Percentiles rank a stretch among this genome's conserved stretches.
Evolutionary conservation across 2,888 invertebrate genomes (phyloP).

Genomic region (Opisthograptis luteolata): DNA sequence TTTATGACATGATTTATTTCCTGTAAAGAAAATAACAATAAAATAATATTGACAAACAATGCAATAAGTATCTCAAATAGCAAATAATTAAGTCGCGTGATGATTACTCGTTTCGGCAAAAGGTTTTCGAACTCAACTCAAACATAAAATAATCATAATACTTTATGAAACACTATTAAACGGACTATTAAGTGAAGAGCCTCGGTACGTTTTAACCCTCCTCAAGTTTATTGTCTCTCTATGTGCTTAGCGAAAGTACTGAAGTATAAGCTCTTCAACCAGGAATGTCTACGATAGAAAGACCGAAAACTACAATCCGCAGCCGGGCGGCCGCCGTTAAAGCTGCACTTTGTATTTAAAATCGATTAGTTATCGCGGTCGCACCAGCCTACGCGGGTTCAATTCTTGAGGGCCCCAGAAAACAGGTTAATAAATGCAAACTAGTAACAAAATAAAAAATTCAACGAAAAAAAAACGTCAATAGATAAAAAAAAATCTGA

Average conservation of each 20-base stretch:
- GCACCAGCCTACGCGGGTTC: slow-evolving; percentile 25
- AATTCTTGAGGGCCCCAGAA: slow-evolving; percentile 24
- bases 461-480: slow-evolving; percentile 67
- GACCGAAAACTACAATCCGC: slow-evolving; percentile 22
- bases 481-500: slow-evolving; percentile 54
- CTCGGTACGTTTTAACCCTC: slow-evolving; percentile 27
- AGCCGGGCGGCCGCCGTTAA: slow-evolving; percentile 32
- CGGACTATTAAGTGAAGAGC: slow-evolving; percentile 8
- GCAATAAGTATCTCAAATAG: slow-evolving; percentile 40
- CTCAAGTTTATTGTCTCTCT: slow-evolving; percentile 19
- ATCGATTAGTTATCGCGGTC: slow-evolving; percentile 31
- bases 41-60: slow-evolving; percentile 31
- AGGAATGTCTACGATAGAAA: slow-evolving; percentile 40
- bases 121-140: slow-evolving; percentile 22
- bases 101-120: slow-evolving; percentile 38
- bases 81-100: slow-evolving; percentile 40
- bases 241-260: slow-evolving; percentile 22
- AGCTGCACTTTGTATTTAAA: slow-evolving; percentile 30
- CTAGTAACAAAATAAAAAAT: slow-evolving; percentile 50
- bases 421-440: slow-evolving; percentile 68
- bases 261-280: slow-evolving; percentile 30
- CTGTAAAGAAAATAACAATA: slow-evolving; percentile 24
- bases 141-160: slow-evolving; percentile 5
- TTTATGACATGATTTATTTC: slow-evolving; percentile 49
- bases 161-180: slow-evolving; percentile 16